A percentile compares a stretch with the other conserved stretches of the same genome.
These are phyloP conservation scores for Ochropleura plecta DNA, from an alignment of 2,888 invertebrate species.

Conservation along the genomic window DNA sequence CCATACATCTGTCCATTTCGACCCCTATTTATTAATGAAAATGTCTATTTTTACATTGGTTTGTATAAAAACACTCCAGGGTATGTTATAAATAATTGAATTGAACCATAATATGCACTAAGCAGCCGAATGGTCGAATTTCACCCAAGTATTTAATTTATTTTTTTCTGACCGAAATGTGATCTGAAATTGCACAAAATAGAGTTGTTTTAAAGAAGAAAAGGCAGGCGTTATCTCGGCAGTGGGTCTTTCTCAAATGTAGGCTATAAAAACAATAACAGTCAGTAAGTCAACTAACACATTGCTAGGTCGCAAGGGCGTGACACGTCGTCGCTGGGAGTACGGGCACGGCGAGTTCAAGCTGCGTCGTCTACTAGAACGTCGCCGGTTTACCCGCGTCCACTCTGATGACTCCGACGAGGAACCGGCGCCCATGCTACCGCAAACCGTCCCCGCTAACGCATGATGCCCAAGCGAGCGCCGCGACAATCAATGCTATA, in stretches of 20 bases:
- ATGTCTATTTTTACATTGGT: background rate
- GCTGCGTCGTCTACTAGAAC: slow-evolving; percentile 91
- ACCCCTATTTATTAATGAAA: background rate
- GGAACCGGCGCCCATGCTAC: slow-evolving; percentile 90
- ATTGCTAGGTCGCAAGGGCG: slow-evolving; percentile 83
- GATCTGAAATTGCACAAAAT: too few species aligned
- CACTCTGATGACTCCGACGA: slow-evolving; percentile 93
- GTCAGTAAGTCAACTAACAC: slow-evolving; percentile 29
- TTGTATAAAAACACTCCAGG: background rate
- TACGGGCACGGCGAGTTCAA: slow-evolving; percentile 91
- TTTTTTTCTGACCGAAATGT: too few species aligned
- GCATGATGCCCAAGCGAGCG: slow-evolving; percentile 73
- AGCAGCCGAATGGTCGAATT: background rate
- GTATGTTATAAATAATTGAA: background rate
- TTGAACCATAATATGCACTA: background rate
- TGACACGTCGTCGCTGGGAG: slow-evolving; percentile 87
- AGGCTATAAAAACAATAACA: background rate
- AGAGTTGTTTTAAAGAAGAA: too few species aligned
- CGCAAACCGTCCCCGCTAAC: slow-evolving; percentile 77
- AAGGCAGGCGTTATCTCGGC: too few species aligned
- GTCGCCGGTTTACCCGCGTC: slow-evolving; percentile 91
- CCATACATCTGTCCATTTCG: background rate
- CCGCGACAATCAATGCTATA: slow-evolving; percentile 43
- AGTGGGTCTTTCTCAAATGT: too few species aligned
- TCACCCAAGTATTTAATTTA: background rate